These are phyloP conservation scores for Cataglyphis rosenhaueri DNA, from an alignment of 2,888 invertebrate genomes.

Conservation along the genomic window DNA sequence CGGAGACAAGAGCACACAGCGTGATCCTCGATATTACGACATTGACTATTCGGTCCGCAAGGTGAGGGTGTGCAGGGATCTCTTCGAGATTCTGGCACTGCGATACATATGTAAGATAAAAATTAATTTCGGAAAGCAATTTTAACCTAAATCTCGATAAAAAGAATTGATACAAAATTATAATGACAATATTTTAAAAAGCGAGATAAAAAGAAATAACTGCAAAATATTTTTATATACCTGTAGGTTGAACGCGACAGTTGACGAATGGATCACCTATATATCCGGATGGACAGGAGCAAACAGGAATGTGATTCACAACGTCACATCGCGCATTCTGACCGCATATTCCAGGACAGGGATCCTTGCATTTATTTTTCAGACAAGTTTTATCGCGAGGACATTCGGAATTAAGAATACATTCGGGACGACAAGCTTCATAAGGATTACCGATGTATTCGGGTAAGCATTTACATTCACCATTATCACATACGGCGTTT, in stretches of 20 bases:
- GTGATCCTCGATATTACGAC: constrained; percentile 83
- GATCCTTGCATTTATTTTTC: constrained; percentile 93
- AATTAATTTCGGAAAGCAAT: constrained; percentile 20
- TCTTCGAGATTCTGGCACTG: constrained; percentile 62
- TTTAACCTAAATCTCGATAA: not conserved
- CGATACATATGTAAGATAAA: not conserved
- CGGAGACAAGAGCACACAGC: constrained; percentile 86
- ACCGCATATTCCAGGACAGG: constrained; percentile 94
- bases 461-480: constrained; percentile 90
- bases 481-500: constrained; percentile 91
- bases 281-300: constrained; percentile 86
- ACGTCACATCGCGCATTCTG: constrained; percentile 92
- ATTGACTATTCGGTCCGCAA: constrained; percentile 85
- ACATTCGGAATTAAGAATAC: constrained; percentile 93
- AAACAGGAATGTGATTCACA: constrained; percentile 90
- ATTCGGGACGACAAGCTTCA: constrained; percentile 92
- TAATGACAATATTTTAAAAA: not conserved
- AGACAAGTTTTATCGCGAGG: constrained; percentile 91
- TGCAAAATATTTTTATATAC: constrained; percentile 51
- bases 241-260: constrained; percentile 79
- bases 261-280: constrained; percentile 85
- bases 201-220: not conserved
- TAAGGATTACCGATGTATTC: constrained; percentile 91
- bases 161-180: not conserved
- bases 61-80: constrained; percentile 84